Evolutionary conservation across 2,888 invertebrate genomes (phyloP), one percentile per base, ranked within the genome.

Genomic region (Eledone cirrhosa): DNA sequence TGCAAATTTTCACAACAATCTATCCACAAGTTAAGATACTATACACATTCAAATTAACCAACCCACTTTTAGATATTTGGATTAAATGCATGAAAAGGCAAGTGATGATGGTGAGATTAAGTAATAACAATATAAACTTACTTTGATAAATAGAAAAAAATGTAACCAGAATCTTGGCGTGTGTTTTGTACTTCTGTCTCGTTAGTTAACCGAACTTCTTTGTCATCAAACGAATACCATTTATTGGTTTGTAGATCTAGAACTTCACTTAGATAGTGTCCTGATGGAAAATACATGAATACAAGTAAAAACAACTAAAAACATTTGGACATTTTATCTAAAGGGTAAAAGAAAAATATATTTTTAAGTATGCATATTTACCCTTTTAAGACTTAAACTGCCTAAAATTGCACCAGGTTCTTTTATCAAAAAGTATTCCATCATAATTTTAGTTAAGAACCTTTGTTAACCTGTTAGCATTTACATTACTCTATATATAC

Each of bases 221-320:
- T 82, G 78, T 89, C 89, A 80, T 89, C 86, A 81, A 82, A 89
- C 78, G 86, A 88, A 67, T 82, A 85, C 89, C 89, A 89, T 2
- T 80, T 41, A 14, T 83, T 81, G 79, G 87, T 88, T 80, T 85
- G 84, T 47, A 88, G 80, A 81, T 88, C 86, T 78, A 84, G 86
- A 16, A 88, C 88, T 81, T 89, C 89, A 81, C 87, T 87, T 67
- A 89, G 82, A 79, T 89, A 89, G 81, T 89, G 89, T 41, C 89
- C 89, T 86, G 82, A 19, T n/a, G 13, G 5, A 22, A 41, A 22
- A 80, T 79, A 53, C 77, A 69, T 59, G 63, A 13, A 47, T 16
- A 22, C 16, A 27, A 65, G 2, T 3, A 19, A 41, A 47, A n/a
- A n/a, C n/a, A n/a, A n/a, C n/a, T n/a, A 41, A 41, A 41, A 41